Conservation (phyloP, 2,797 vertebrate genomes). For the Acipenser ruthenus region DNA sequence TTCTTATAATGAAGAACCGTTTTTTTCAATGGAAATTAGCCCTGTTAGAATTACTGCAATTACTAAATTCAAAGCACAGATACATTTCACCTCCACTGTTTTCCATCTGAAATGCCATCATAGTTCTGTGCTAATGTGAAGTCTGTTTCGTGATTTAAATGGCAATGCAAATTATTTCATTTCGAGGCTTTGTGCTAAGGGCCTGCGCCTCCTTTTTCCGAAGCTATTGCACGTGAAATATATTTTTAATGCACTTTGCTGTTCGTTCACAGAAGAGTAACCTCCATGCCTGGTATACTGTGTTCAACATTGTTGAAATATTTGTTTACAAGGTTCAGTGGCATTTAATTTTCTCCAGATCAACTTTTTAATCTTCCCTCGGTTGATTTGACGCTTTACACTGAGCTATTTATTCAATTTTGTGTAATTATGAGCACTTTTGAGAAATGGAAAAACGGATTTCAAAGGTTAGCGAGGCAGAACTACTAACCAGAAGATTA, state of each 20-base stretch:
- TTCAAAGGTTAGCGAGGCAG: neutral
- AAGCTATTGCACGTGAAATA: slow-evolving; percentile 37
- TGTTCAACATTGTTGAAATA: slow-evolving; percentile 57
- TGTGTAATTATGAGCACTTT: slow-evolving; percentile 39
- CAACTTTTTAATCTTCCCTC: slow-evolving; percentile 23
- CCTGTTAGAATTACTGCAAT: too few species aligned
- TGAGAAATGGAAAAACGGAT: neutral
- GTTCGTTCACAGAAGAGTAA: slow-evolving; percentile 48
- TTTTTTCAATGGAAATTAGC: too few species aligned
- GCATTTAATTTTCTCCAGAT: slow-evolving; percentile 56
- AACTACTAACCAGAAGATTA: neutral
- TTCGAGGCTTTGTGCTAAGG: too few species aligned
- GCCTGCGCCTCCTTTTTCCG: slow-evolving; percentile 4
- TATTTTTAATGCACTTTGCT: slow-evolving; percentile 19
- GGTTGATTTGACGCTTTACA: slow-evolving; percentile 16
- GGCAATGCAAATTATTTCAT: too few species aligned
- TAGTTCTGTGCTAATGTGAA: too few species aligned
- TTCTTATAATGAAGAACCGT: too few species aligned
- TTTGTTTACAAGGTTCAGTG: slow-evolving; percentile 63
- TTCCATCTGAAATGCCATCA: too few species aligned
- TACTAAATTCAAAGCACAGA: too few species aligned
- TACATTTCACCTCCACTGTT: too few species aligned
- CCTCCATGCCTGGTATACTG: slow-evolving; percentile 35
- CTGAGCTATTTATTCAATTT: slow-evolving; percentile 37
- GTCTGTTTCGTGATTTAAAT: too few species aligned